Evolutionary conservation across 2,797 vertebrate genomes (phyloP), one percentile per base, ranked within the genome.

Genomic region (Hozukius guyotensis): DNA sequence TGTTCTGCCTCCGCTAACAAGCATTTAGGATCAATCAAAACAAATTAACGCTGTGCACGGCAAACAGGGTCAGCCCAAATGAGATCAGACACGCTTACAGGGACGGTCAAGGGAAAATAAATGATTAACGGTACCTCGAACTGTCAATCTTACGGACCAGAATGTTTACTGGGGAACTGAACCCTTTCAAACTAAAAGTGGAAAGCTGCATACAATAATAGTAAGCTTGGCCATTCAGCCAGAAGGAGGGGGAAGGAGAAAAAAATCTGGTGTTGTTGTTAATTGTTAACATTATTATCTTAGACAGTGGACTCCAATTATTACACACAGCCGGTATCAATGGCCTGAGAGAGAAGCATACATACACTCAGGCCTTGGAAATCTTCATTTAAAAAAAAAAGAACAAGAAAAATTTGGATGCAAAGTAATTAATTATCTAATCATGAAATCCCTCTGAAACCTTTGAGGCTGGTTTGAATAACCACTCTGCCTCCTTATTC

Each of bases 11-110:
- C 74, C 16, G 46, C 82, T 87, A 87, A 89, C 76, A 82, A 87
- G 81, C 88, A 87, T 89, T 94, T 87, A 93, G 88, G 84, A 93
- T 91, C 89, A 93, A 90, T 95, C 93, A 90, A 87, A 94, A 90
- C 89, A 90, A 88, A 94, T 94, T 83, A 94, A 75, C 22, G 27
- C 20, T 61, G 57, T 59, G 89, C 70, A 20, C 63, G 6, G 78
- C 85, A 87, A 91, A 88, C 84, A 81, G 87, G 87, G 79, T 92
- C 86, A 86, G 57, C 78, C 36, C 74, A 86, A 94, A 95, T 88
- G 75, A 93, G 89, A 91, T 91, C 82, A 79, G 91, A 88, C 83
- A 83, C 52, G 64, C 84, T 92, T 75, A 84, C 72, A 88, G 82
- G 78, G 59, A 80, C 60, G 60, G 83, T 82, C 85, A 84, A 71